These are phyloP conservation scores for Strigamia transsilvanica DNA, from an alignment of 2,888 invertebrate genomes.

Conservation along the genomic window DNA sequence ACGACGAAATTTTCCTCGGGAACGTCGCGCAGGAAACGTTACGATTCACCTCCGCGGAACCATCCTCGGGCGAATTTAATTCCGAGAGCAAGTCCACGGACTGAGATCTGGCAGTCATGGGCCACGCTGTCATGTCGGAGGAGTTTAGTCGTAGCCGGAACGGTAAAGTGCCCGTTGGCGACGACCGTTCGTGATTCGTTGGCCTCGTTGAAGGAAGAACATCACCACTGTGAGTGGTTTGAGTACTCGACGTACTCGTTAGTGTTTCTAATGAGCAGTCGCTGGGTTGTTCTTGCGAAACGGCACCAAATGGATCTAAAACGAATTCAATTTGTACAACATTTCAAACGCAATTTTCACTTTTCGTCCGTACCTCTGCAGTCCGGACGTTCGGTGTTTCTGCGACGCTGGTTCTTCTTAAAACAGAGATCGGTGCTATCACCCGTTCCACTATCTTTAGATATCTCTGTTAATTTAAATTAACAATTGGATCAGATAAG, in stretches of 20 bases:
- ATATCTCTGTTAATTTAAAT: conserved; percentile 15
- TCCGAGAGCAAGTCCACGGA: conserved; percentile 54
- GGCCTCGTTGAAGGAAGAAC: conserved; percentile 53
- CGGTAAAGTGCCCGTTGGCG: neutral
- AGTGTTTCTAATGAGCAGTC: conserved; percentile 56
- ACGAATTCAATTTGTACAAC: neutral
- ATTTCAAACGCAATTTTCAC: neutral
- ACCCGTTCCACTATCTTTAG: conserved; percentile 81
- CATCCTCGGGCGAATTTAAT: conserved; percentile 34
- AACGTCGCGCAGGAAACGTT: conserved; percentile 55
- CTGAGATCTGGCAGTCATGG: conserved; percentile 46
- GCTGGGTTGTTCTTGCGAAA: conserved; percentile 53
- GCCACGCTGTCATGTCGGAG: conserved; percentile 51
- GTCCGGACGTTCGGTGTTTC: neutral
- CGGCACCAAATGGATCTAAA: conserved; percentile 53
- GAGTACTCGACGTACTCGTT: conserved; percentile 56
- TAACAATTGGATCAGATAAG: conserved; percentile 73
- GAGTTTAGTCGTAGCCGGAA: neutral
- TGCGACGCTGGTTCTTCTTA: conserved; percentile 16
- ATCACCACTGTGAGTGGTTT: conserved; percentile 54
- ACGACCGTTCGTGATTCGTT: conserved; percentile 56
- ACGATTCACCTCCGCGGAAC: conserved; percentile 26
- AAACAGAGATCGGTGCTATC: conserved; percentile 79
- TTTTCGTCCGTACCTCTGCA: neutral
- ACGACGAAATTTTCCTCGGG: conserved; percentile 55